These are phyloP conservation scores for Cyrtorhinus lividipennis DNA, from an alignment of 1,140 invertebrate genomes.

Conservation along the genomic window DNA sequence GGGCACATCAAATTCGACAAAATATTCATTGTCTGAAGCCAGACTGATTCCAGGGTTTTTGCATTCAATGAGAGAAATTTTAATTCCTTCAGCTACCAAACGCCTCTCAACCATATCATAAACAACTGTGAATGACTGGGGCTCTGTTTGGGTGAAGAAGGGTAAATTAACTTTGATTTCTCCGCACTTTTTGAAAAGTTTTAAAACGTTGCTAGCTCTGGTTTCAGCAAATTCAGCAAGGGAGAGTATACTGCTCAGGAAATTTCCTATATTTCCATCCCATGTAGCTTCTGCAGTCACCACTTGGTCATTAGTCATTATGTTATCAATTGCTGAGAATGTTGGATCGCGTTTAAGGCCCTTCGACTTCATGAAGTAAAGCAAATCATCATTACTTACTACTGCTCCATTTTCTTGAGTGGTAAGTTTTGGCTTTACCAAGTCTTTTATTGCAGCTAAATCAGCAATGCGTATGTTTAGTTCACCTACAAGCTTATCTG, in stretches of 20 bases:
- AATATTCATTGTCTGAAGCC: not conserved
- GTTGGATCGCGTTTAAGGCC: not conserved
- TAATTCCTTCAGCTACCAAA: not conserved
- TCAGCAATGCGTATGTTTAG: too few species aligned
- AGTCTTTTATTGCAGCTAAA: too few species aligned
- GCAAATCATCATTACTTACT: not conserved
- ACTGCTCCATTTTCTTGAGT: not conserved
- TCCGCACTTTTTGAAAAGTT: not conserved
- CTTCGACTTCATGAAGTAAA: not conserved
- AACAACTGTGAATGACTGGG: not conserved
- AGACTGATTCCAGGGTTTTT: not conserved
- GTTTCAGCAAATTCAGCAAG: not conserved
- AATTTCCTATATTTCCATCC: not conserved
- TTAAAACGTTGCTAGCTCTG: not conserved
- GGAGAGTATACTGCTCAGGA: not conserved
- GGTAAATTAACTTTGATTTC: not conserved
- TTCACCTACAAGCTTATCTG: too few species aligned
- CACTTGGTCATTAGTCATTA: not conserved
- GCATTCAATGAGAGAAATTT: not conserved
- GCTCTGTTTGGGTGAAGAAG: not conserved
- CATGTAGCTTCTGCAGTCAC: not conserved
- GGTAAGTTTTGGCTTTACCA: too few species aligned
- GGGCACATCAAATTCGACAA: not conserved
- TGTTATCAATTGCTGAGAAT: not conserved
- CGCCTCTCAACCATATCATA: not conserved